These are phyloP conservation scores for Diplazon laetatorius DNA, from an alignment of 2,888 invertebrate species.

Conservation along the genomic window DNA sequence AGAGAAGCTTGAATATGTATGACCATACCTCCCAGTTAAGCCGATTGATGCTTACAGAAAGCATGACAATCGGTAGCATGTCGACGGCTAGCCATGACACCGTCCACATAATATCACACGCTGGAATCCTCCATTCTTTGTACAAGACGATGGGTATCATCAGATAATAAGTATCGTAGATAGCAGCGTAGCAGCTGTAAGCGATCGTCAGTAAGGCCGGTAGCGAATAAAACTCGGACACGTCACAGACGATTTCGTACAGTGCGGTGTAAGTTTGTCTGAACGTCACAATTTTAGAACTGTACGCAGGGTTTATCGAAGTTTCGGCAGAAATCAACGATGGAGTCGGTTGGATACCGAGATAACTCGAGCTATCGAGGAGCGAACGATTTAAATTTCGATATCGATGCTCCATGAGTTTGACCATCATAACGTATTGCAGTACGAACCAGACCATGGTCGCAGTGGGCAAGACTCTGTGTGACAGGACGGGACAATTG, in stretches of 20 bases:
- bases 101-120: background rate
- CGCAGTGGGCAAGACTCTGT: conserved; percentile 39
- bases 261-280: conserved; percentile 44
- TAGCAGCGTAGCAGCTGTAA: background rate
- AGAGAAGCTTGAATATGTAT: background rate
- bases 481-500: background rate
- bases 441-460: conserved; percentile 37
- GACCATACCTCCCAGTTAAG: conserved; percentile 39
- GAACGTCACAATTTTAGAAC: conserved; percentile 27
- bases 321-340: background rate
- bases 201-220: conserved; percentile 34
- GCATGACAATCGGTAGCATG: conserved; percentile 50
- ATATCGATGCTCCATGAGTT: conserved; percentile 43
- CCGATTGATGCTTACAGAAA: conserved; percentile 32
- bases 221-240: conserved; percentile 56
- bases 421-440: conserved; percentile 47
- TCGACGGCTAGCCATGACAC: conserved; percentile 19
- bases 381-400: conserved; percentile 42
- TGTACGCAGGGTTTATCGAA: background rate
- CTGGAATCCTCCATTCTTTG: background rate
- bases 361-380: background rate
- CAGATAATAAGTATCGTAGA: conserved; percentile 52
- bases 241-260: conserved; percentile 21
- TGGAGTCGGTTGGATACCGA: conserved; percentile 1
- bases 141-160: conserved; percentile 25